A percentile compares a stretch with the other conserved stretches of the same genome.
Conservation (phyloP, 1,140 invertebrate species). For the Rhyzopertha dominica region DNA sequence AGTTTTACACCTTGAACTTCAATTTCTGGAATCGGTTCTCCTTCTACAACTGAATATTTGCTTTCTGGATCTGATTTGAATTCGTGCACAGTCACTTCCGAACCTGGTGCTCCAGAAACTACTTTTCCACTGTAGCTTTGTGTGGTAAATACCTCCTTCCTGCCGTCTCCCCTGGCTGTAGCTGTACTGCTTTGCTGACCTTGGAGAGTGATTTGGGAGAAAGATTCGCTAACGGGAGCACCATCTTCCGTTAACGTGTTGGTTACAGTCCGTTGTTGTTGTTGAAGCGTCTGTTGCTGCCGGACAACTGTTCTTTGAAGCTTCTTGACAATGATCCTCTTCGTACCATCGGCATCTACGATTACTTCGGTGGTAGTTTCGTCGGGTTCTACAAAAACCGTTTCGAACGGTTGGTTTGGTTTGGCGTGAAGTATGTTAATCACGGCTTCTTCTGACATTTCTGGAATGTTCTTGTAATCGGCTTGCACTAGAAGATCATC, state of each 20-base stretch:
- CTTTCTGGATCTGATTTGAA: conserved; percentile 56
- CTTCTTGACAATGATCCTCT: conserved; percentile 71
- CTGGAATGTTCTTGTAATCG: conserved; percentile 57
- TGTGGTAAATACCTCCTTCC: conserved; percentile 54
- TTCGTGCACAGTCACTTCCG: conserved; percentile 58
- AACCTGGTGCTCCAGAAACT: conserved; percentile 54
- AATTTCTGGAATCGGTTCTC: conserved; percentile 49
- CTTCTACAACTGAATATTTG: conserved; percentile 50
- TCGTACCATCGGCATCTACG: conserved; percentile 74
- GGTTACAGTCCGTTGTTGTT: conserved; percentile 43
- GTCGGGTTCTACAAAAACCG: conserved; percentile 69
- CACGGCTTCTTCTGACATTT: conserved; percentile 49
- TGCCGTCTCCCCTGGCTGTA: conserved; percentile 57
- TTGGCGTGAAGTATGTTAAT: conserved; percentile 60
- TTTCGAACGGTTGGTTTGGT: conserved; percentile 69
- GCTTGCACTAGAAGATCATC: conserved; percentile 68
- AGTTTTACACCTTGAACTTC: conserved; percentile 49
- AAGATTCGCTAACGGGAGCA: conserved; percentile 52
- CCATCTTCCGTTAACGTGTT: conserved; percentile 45
- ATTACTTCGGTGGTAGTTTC: conserved; percentile 73
- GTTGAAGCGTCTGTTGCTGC: conserved; percentile 50
- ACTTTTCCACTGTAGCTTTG: conserved; percentile 59
- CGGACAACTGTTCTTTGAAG: conserved; percentile 54
- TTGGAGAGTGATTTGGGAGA: conserved; percentile 60
- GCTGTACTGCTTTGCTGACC: conserved; percentile 61